Evolutionary conservation across 2,888 invertebrate species (phyloP).

Genomic region (Zygogramma bicolorata): DNA sequence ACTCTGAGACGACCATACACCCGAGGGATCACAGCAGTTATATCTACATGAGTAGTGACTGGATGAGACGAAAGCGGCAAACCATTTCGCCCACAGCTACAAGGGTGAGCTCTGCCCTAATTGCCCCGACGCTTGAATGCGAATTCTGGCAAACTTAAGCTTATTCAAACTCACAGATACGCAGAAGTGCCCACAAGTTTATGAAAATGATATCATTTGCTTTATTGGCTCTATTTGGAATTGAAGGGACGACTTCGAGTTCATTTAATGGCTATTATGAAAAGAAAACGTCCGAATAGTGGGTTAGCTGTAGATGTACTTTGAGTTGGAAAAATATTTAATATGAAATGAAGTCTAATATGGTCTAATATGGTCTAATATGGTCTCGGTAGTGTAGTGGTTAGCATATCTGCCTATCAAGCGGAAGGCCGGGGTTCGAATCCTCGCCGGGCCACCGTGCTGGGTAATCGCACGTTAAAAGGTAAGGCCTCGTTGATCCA

Average conservation of each 20-base stretch:
- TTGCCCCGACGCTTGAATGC: background rate
- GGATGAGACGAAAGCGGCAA: conserved; percentile 55
- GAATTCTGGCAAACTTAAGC: conserved; percentile 2
- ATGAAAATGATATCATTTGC: conserved; percentile 30
- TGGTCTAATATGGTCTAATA: no score
- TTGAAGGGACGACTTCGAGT: background rate
- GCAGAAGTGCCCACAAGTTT: conserved; percentile 34
- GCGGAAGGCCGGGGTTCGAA: no score
- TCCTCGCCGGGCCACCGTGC: no score
- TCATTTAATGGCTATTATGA: background rate
- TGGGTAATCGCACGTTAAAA: no score
- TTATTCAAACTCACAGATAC: conserved; percentile 12
- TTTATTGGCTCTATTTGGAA: background rate
- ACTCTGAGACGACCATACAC: conserved; percentile 44
- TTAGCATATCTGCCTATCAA: no score
- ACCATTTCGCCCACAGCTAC: conserved; percentile 8
- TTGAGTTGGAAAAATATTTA: no score
- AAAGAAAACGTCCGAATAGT: background rate
- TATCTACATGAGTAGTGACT: conserved; percentile 54
- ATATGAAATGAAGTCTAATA: no score
- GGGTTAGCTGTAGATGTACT: no score
- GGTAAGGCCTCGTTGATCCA: no score
- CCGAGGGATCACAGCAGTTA: conserved; percentile 44
- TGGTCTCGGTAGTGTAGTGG: no score
- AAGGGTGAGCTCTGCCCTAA: background rate